phyloP scores from a whole-genome alignment of 2,797 vertebrate species.

The Sebastes hopkinsi region DNA sequence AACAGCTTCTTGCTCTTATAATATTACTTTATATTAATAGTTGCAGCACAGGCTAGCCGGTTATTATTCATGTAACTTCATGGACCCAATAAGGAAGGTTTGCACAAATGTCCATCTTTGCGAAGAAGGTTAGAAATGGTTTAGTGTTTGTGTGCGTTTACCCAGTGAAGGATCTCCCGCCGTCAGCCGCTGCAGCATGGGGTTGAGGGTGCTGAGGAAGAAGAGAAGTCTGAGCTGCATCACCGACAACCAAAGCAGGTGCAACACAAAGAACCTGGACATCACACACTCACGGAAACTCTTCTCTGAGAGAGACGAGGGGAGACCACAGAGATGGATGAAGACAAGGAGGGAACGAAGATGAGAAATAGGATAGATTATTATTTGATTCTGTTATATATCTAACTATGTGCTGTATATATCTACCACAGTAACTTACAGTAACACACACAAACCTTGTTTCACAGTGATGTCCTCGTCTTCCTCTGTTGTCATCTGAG shows the following conservation, averaged over 20 bases:
- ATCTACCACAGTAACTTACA: too few species aligned
- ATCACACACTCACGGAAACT: slow-evolving; percentile 81
- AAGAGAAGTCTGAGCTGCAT: slow-evolving; percentile 93
- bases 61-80: background rate
- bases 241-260: slow-evolving; percentile 90
- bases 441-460: slow-evolving; percentile 47
- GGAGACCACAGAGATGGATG: background rate
- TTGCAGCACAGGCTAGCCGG: background rate
- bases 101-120: background rate
- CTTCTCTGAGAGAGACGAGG: slow-evolving; percentile 33
- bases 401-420: too few species aligned
- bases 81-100: background rate
- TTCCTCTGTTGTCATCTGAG: slow-evolving; percentile 8
- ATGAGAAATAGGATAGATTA: background rate
- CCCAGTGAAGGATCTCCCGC: too few species aligned
- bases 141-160: too few species aligned
- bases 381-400: background rate
- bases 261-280: slow-evolving; percentile 86
- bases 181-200: slow-evolving; percentile 76
- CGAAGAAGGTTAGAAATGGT: too few species aligned
- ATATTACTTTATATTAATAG: background rate
- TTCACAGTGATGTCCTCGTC: background rate
- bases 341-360: background rate
- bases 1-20: background rate
- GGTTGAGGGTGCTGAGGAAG: slow-evolving; percentile 93